Conservation (phyloP, 1,140 invertebrate species). For the Plutomurus gul region DNA sequence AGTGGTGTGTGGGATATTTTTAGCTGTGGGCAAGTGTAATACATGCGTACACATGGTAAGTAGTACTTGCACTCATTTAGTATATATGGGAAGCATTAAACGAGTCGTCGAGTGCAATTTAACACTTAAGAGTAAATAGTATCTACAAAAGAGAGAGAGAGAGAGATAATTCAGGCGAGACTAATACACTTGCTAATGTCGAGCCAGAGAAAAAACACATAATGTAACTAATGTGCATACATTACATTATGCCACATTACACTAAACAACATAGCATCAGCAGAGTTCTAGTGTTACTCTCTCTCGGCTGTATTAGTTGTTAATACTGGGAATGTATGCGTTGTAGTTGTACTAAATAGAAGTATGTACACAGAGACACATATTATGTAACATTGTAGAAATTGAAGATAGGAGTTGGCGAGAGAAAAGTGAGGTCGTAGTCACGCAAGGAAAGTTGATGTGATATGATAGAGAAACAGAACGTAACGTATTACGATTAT, state of each 20-base stretch:
- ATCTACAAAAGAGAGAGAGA: no score
- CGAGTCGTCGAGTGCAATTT: constrained; percentile 22
- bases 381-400: no score
- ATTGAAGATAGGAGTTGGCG: no score
- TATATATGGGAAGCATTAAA: constrained; percentile 7
- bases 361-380: no score
- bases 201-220: constrained; percentile 15
- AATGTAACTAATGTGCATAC: constrained; percentile 31
- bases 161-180: constrained; percentile 22
- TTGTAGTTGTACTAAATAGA: no score
- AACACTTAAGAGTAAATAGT: constrained; percentile 22
- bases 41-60: no score
- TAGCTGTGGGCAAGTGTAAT: neutral
- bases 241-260: constrained; percentile 7
- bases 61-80: no score
- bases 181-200: constrained; percentile 23
- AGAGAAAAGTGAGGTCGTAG: no score
- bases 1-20: neutral
- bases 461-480: neutral
- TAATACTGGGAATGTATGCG: neutral
- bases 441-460: neutral
- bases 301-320: no score
- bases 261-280: neutral
- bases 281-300: no score
- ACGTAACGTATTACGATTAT: neutral